Evolutionary conservation across 2,797 vertebrate genomes (phyloP).

Genomic region (Picus viridis): DNA sequence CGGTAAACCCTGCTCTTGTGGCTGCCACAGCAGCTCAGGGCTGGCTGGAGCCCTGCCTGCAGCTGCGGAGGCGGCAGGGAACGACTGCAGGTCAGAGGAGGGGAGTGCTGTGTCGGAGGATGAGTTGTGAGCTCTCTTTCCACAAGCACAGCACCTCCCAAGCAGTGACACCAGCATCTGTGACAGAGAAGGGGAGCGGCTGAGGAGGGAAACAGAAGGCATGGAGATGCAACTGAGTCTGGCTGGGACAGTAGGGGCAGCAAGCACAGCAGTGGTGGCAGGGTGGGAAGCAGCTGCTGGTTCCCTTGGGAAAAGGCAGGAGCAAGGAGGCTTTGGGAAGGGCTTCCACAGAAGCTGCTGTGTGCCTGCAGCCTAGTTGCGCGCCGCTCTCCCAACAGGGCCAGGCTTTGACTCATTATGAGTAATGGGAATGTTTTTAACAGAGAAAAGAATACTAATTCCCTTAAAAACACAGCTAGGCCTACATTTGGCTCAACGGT

Average conservation of each 20-base stretch:
- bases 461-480: slow-evolving; percentile 38
- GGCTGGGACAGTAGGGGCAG: background rate
- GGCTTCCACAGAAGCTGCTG: background rate
- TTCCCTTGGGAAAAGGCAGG: background rate
- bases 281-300: accelerated
- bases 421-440: slow-evolving; percentile 46
- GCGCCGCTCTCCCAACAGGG: background rate
- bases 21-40: too few species aligned
- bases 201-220: background rate
- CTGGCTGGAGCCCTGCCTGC: too few species aligned
- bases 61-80: too few species aligned
- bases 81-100: too few species aligned
- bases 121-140: too few species aligned
- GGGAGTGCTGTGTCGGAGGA: too few species aligned
- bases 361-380: background rate
- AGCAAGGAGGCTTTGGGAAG: background rate
- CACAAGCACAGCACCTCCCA: too few species aligned
- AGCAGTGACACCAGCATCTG: background rate
- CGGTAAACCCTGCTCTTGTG: too few species aligned
- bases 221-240: accelerated
- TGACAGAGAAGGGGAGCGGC: background rate
- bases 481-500: slow-evolving; percentile 15
- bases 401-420: slow-evolving; percentile 42
- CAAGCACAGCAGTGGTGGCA: accelerated
- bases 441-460: slow-evolving; percentile 28